These are phyloP conservation scores for Gorsachius goisagi DNA, from an alignment of 2,113 vertebrate genomes.

Conservation along the genomic window DNA sequence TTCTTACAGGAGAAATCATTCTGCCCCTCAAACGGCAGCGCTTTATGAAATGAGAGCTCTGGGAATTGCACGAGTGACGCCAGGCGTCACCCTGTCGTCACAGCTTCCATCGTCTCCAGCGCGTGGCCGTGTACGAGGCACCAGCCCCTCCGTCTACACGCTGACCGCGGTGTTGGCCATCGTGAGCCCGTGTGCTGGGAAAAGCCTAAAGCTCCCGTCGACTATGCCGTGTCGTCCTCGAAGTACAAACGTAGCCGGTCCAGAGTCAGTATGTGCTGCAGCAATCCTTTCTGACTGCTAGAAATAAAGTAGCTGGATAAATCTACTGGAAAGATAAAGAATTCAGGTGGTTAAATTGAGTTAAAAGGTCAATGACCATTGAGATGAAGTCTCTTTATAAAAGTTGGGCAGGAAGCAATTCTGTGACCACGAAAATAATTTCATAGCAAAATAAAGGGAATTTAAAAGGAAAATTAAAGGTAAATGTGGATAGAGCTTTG, in stretches of 20 bases:
- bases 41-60: rapidly evolving
- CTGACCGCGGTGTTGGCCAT: rapidly evolving
- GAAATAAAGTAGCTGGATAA: background rate
- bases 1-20: rapidly evolving
- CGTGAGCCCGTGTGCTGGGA: rapidly evolving
- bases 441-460: background rate
- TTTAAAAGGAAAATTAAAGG: background rate
- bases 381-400: background rate
- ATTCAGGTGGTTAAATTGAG: background rate
- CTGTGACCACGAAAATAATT: background rate
- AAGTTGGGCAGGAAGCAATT: background rate
- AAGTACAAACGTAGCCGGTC: background rate
- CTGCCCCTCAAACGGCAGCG: background rate
- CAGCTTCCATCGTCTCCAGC: background rate
- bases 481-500: background rate
- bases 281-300: background rate
- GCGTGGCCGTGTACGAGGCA: rapidly evolving
- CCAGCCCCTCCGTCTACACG: rapidly evolving
- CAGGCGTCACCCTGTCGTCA: background rate
- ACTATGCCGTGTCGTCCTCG: background rate
- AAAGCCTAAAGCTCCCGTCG: rapidly evolving
- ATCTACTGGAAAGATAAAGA: background rate
- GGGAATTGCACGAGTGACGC: rapidly evolving
- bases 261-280: background rate
- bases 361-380: background rate